Base-by-base conservation (phyloP, 1,140 invertebrate genomes). In the Drosophila orena region DNA sequence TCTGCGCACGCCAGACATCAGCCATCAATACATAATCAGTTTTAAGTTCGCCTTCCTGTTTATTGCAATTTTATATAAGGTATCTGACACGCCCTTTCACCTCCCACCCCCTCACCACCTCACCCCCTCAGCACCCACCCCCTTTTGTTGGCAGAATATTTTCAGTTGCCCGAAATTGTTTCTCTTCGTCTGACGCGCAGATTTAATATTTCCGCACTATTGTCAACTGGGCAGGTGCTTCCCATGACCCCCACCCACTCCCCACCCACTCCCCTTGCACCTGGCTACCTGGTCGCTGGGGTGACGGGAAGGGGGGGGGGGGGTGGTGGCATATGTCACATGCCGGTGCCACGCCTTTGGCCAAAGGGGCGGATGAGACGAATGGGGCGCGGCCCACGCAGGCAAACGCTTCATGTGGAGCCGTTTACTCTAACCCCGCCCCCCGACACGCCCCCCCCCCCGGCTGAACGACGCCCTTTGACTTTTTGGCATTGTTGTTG, bases 171-270 rank as follows among this genome's bases (percentile, higher is more conserved):
- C 11, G 20, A 72, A 71, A 58, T 47, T 59, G 50, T 52, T 20
- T 22, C n/a, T 38, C 53, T 35, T 66, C 35, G 62, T 3, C 24
- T 66, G 71, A 66, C 42, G 60, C 73, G 73, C 74, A 77, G 74
- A 77, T 77, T 77, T 77, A 77, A 77, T 77, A 77, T 77, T 68
- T 77, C 72, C 74, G 73, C 74, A 77, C 74, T 77, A 77, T 77
- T 77, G 73, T 68, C 17, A 52, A 37, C 7, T 38, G 46, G 38
- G 22, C 43, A 42, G 49, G 42, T 70, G 47, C 40, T 27, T 37
- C 42, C 27, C 5, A n/a, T 5, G n/a, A n/a, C n/a, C n/a, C 22
- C 6, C 12, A 22, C n/a, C 11, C 2, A 17, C 1, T 1, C 34
- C n/a, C 11, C 2, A 17, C 1, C 1, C 20, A 11, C 10, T 17